Percentiles rank a stretch among this genome's conserved stretches.
These are phyloP conservation scores for Ectropis crepuscularia DNA, from an alignment of 2,888 invertebrate genomes.

Conservation along the genomic window DNA sequence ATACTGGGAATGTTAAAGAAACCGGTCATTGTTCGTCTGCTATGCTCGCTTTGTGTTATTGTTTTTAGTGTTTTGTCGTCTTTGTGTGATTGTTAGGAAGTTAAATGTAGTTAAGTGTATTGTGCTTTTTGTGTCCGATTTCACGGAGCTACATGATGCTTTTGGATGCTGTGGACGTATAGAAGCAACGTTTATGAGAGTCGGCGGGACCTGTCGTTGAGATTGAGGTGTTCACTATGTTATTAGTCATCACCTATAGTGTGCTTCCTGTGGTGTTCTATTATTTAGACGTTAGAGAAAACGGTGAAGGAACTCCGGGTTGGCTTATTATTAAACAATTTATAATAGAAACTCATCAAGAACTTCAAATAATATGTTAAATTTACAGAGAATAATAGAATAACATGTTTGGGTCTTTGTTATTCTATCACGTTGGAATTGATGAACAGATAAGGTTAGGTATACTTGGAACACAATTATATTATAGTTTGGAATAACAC, in stretches of 20 bases:
- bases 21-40: constrained; percentile 53
- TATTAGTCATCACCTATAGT: constrained; percentile 62
- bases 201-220: constrained; percentile 69
- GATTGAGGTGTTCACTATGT: constrained; percentile 67
- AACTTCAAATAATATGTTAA: too few relatives aligned
- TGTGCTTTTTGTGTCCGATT: constrained; percentile 71
- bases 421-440: too few relatives aligned
- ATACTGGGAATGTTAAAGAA: constrained; percentile 71
- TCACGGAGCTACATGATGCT: constrained; percentile 68
- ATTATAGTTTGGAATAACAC: too few relatives aligned
- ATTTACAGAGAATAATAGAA: too few relatives aligned
- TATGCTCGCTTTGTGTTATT: constrained; percentile 65
- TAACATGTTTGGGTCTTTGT: too few relatives aligned
- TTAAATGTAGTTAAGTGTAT: constrained; percentile 80
- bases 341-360: constrained; percentile 7
- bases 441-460: too few relatives aligned
- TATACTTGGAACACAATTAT: too few relatives aligned
- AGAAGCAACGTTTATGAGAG: constrained; percentile 79
- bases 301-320: constrained; percentile 14
- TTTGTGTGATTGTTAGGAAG: constrained; percentile 81
- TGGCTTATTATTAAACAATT: constrained; percentile 21
- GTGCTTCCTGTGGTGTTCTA: constrained; percentile 44
- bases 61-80: constrained; percentile 71
- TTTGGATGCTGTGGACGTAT: constrained; percentile 63
- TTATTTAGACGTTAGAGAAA: constrained; percentile 21